These are phyloP conservation scores for Taenioides sp. DNA, from an alignment of 2,797 vertebrate species.

Conservation along the genomic window DNA sequence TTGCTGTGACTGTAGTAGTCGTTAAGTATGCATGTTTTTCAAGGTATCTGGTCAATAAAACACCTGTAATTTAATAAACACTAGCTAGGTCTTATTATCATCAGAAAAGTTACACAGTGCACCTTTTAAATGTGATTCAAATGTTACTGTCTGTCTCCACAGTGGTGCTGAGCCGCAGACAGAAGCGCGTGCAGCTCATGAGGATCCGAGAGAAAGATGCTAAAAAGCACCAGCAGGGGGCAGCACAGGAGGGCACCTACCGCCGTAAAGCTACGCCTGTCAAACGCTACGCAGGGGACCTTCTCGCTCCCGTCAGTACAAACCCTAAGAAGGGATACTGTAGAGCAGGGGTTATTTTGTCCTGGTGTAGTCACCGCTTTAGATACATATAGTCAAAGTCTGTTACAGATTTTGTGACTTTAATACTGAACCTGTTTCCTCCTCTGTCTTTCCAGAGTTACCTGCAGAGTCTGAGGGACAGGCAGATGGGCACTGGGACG, in stretches of 20 bases:
- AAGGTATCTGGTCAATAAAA: too few relatives aligned
- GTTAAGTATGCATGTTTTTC: too few relatives aligned
- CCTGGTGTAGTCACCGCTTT: too few relatives aligned
- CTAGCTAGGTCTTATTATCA: background rate
- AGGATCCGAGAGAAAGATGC: slow-evolving; percentile 83
- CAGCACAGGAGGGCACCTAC: slow-evolving; percentile 80
- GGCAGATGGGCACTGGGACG: slow-evolving; percentile 79
- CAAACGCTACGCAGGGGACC: slow-evolving; percentile 82
- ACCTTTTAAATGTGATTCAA: background rate
- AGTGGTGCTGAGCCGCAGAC: slow-evolving; percentile 82
- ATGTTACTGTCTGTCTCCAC: background rate
- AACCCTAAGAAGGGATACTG: background rate
- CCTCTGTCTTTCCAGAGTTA: slow-evolving; percentile 76
- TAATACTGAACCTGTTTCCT: background rate
- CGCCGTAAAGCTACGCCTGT: slow-evolving; percentile 78
- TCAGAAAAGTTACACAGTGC: background rate
- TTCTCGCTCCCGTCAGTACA: slow-evolving; percentile 85
- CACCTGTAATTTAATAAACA: background rate
- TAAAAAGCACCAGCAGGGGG: slow-evolving; percentile 81
- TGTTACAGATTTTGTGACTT: background rate
- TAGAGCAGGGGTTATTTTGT: too few relatives aligned
- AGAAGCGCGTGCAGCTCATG: slow-evolving; percentile 86
- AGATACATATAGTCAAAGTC: too few relatives aligned
- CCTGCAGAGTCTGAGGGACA: slow-evolving; percentile 86
- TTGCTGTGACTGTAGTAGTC: too few relatives aligned